Percentiles rank a stretch among this genome's conserved stretches.
phyloP scores from a whole-genome alignment of 2,797 vertebrate species.

The Cacajao melanocephalus region DNA sequence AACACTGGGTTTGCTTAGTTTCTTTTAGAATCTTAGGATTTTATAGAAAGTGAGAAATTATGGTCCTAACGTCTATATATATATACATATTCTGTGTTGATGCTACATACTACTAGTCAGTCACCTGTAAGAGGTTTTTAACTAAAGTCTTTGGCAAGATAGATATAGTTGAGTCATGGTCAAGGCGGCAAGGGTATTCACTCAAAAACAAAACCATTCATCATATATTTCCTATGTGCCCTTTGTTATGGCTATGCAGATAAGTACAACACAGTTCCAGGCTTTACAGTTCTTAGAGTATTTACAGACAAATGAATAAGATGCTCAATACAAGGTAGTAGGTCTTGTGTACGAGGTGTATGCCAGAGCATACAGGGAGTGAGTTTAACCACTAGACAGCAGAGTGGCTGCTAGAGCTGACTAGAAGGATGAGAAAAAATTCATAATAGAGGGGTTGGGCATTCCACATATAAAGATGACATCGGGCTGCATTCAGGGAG shows the following conservation, averaged over 20 bases:
- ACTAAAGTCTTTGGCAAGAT: not conserved
- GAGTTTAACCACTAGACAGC: not conserved
- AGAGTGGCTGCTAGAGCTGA: not conserved
- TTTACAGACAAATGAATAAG: not conserved
- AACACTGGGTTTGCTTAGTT: not conserved
- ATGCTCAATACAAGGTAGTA: not conserved
- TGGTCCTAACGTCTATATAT: not conserved
- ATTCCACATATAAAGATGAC: not conserved
- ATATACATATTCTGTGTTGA: not conserved
- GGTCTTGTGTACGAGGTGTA: not conserved
- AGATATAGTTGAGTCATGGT: not conserved
- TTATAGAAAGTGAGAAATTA: constrained; percentile 36
- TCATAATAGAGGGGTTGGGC: not conserved
- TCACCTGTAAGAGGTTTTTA: not conserved
- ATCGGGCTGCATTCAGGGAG: not conserved
- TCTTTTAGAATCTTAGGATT: not conserved
- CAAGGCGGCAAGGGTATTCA: not conserved
- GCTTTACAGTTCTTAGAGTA: not conserved
- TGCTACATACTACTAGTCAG: not conserved
- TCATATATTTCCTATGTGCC: not conserved
- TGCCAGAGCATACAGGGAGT: not conserved
- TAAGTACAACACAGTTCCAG: not conserved
- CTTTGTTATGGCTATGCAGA: not conserved
- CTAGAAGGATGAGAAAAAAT: not conserved
- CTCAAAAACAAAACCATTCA: not conserved